Conservation (phyloP, 2,113 vertebrate species). For the Zosterops lateralis region DNA sequence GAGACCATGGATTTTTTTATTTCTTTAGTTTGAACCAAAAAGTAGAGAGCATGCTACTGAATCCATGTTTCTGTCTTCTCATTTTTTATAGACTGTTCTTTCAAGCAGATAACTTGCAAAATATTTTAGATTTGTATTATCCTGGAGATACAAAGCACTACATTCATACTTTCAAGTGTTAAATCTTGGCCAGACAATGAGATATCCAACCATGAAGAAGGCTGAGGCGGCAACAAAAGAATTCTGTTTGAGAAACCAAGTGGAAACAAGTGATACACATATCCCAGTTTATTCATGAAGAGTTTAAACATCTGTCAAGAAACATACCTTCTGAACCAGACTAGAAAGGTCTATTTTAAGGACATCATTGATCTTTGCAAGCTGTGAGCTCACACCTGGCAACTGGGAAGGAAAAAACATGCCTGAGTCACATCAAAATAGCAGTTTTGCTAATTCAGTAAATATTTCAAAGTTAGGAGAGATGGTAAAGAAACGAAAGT, state of each 20-base stretch:
- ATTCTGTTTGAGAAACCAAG: background rate
- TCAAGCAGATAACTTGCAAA: background rate
- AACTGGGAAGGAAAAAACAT: conserved; percentile 75
- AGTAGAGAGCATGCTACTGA: background rate
- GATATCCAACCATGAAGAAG: background rate
- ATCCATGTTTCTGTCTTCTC: background rate
- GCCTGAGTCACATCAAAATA: background rate
- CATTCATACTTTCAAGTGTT: background rate
- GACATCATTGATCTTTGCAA: conserved; percentile 79
- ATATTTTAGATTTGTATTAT: background rate
- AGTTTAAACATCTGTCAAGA: background rate
- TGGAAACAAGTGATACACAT: background rate
- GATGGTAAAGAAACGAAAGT: background rate
- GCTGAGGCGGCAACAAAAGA: background rate
- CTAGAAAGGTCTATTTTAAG: conserved; percentile 82
- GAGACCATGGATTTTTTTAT: background rate
- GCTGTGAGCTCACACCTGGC: conserved; percentile 73
- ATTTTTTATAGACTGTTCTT: background rate
- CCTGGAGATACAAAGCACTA: background rate
- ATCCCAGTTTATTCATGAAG: background rate
- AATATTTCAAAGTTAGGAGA: background rate
- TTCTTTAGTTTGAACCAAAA: background rate
- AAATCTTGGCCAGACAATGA: background rate
- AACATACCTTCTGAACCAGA: conserved; percentile 82
- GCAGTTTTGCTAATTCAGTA: background rate